These are phyloP conservation scores for Aphelocoma californica DNA, from an alignment of 2,797 vertebrate genomes.

Conservation along the genomic window DNA sequence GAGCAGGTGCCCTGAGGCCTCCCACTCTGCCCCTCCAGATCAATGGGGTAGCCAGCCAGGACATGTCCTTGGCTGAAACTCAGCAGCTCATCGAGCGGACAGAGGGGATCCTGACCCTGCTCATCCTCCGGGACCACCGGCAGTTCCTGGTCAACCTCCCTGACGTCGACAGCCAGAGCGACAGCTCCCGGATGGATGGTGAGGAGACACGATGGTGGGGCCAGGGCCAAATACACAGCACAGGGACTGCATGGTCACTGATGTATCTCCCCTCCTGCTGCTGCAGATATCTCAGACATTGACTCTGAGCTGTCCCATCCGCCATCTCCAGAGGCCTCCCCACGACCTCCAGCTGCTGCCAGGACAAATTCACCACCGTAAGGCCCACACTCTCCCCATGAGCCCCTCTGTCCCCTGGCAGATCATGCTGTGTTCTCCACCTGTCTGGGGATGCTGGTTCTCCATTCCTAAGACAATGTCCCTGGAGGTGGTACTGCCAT, in stretches of 20 bases:
- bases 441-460: background rate
- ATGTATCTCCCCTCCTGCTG: background rate
- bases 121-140: constrained; percentile 84
- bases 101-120: constrained; percentile 87
- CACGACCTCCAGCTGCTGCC: constrained; percentile 67
- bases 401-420: background rate
- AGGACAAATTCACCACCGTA: constrained; percentile 70
- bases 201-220: background rate
- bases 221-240: background rate
- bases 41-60: constrained; percentile 91
- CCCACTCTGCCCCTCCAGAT: constrained; percentile 77
- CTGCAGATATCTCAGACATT: constrained; percentile 90
- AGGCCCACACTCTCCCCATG: background rate
- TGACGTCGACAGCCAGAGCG: constrained; percentile 82
- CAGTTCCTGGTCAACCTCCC: constrained; percentile 93
- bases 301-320: constrained; percentile 73
- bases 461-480: background rate
- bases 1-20: background rate
- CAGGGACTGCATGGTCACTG: background rate
- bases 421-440: background rate
- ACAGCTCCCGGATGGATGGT: constrained; percentile 89
- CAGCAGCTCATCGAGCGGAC: constrained; percentile 91
- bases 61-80: constrained; percentile 92
- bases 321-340: background rate
- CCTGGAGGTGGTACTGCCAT: background rate